Conservation (phyloP, 2,113 vertebrate species). For the Rana temporaria region DNA sequence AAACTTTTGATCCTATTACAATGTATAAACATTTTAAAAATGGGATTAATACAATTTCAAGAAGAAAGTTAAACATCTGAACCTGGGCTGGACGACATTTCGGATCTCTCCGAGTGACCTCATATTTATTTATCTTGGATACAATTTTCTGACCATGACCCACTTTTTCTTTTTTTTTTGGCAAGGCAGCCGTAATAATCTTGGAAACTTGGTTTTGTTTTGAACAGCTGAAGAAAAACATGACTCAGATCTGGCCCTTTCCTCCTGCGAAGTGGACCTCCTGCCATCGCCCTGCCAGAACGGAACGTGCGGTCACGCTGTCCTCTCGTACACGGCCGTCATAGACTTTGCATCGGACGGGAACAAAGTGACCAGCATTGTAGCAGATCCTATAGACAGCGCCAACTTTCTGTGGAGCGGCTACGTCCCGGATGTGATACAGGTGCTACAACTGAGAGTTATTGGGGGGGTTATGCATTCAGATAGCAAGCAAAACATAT, state of each 20-base stretch:
- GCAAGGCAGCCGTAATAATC: background rate
- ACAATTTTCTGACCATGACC: conserved; percentile 6
- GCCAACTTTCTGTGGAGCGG: conserved; percentile 84
- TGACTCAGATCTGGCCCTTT: conserved; percentile 82
- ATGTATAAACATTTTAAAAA: no score
- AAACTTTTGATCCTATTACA: no score
- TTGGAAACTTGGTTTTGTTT: background rate
- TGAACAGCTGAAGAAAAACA: conserved; percentile 67
- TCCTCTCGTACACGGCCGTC: conserved; percentile 77
- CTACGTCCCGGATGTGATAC: conserved; percentile 76
- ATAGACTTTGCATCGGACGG: conserved; percentile 80
- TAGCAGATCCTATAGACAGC: conserved; percentile 72
- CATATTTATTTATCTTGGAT: conserved; percentile 2
- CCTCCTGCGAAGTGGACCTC: conserved; percentile 83
- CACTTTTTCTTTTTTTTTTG: conserved; percentile 39
- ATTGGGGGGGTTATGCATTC: no score
- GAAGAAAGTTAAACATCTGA: no score
- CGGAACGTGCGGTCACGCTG: conserved; percentile 73
- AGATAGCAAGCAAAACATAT: background rate
- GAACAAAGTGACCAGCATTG: conserved; percentile 77
- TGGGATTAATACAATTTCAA: no score
- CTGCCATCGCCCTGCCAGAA: conserved; percentile 69
- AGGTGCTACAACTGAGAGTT: conserved; percentile 69
- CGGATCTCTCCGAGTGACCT: background rate
- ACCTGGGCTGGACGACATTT: no score